These are phyloP conservation scores for Oncorhynchus tshawytscha DNA, from an alignment of 2,113 vertebrate genomes.

Conservation along the genomic window DNA sequence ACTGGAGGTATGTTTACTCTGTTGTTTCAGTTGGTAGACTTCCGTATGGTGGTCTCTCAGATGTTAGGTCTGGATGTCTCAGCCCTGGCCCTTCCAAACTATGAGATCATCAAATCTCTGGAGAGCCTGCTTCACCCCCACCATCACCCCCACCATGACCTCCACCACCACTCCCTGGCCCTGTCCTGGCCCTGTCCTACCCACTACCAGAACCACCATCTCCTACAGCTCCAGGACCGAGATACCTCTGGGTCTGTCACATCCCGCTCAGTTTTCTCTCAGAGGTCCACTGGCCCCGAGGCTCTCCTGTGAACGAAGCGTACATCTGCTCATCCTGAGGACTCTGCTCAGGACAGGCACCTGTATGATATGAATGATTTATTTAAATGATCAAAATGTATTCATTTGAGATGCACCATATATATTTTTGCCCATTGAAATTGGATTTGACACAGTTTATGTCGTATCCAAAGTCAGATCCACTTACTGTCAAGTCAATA, in stretches of 20 bases:
- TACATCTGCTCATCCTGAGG: not conserved
- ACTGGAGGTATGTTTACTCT: not conserved
- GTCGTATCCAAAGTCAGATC: no score
- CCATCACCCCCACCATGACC: constrained; percentile 71
- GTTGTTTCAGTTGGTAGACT: constrained; percentile 78
- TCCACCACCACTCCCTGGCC: constrained; percentile 68
- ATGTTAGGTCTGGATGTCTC: constrained; percentile 78
- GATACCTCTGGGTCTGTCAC: not conserved
- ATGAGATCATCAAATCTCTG: constrained; percentile 83
- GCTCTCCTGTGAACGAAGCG: constrained; percentile 16
- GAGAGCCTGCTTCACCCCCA: constrained; percentile 76
- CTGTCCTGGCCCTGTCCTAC: constrained; percentile 37
- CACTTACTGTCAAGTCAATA: no score
- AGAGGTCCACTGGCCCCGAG: constrained; percentile 7
- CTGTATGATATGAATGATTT: no score
- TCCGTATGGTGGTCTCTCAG: constrained; percentile 78
- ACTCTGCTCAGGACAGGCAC: not conserved
- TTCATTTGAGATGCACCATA: no score
- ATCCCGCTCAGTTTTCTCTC: constrained; percentile 12
- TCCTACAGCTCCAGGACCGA: constrained; percentile 23
- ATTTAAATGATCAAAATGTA: no score
- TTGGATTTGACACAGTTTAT: no score
- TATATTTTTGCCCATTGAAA: no score
- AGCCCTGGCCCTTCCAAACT: constrained; percentile 74
- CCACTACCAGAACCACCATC: constrained; percentile 47